Evolutionary conservation across 2,797 vertebrate species (phyloP), one percentile per base, ranked within the genome.

Genomic region (Phrynocephalus guinanensis): DNA sequence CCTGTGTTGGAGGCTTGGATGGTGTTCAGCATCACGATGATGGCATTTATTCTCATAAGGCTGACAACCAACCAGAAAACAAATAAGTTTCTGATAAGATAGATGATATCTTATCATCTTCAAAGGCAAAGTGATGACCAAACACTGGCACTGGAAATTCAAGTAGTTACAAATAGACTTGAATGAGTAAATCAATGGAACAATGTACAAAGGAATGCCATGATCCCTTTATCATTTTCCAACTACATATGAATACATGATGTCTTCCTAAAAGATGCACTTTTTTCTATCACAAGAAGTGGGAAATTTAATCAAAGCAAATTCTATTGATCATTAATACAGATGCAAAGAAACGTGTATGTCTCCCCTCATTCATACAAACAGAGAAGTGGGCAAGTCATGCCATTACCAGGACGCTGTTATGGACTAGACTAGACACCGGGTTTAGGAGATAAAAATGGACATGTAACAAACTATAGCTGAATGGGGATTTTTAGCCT

Each of bases 271-370:
- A 78, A 70, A 79, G 28, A 24, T 60, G 33, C 9, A 5, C 28
- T 22, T 50, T 48, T 75, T 4, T 16, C 18, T 71, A 1, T 0
- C 38, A 75, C 5, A 1, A 38, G 75, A 79, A 56, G n/a, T 0
- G 33, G 33, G 0, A 1, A 52, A 26, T 0, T 0, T 20, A 15
- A 80, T 75, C n/a, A 60, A 82, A 60, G 26, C 22, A 50, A 81
- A 81, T 68, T 70, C 77, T 75, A 81, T 48, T 85, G 72, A 85
- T 81, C 83, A n/a, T 78, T n/a, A 76, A 38, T 78, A 68, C 48
- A 78, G 66, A 87, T 67, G 71, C 71, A 87, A 68, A 77, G 80
- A 66, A n/a, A 60, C 77, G 78, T 60, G 86, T 22, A 56, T 78
- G 48, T 22, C 66, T 78, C 48, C 18, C 18, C 48, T 78, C 80